Evolutionary conservation across 2,888 invertebrate genomes (phyloP).

Genomic region (Hypercompe scribonia): DNA sequence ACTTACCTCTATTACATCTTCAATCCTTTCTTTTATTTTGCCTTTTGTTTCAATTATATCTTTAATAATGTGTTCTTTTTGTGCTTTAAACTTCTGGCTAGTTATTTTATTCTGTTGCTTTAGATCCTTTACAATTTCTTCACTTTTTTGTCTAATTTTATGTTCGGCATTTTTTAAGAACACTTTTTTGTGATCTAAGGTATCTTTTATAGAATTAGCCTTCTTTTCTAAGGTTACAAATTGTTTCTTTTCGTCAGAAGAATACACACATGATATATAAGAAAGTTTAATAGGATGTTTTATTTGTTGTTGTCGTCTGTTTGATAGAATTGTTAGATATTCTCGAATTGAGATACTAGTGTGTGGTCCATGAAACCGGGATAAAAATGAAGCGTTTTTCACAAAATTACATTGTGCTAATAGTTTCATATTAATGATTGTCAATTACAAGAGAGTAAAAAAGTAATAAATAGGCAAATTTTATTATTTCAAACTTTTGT

Average conservation of each 20-base stretch:
- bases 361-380: conserved; percentile 45
- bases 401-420: conserved; percentile 58
- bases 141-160: conserved; percentile 77
- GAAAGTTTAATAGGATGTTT: conserved; percentile 57
- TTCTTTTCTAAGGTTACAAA: conserved; percentile 79
- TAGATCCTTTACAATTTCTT: conserved; percentile 78
- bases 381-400: conserved; percentile 60
- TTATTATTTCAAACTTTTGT: background rate
- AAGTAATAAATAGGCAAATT: background rate
- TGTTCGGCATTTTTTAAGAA: conserved; percentile 87
- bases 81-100: conserved; percentile 81
- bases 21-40: conserved; percentile 90
- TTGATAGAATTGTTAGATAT: conserved; percentile 50
- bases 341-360: conserved; percentile 54
- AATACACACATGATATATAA: conserved; percentile 66
- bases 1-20: conserved; percentile 90
- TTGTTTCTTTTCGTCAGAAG: conserved; percentile 75
- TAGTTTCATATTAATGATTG: conserved; percentile 63
- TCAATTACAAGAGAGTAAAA: background rate
- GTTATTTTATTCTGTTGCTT: conserved; percentile 79
- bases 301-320: conserved; percentile 50
- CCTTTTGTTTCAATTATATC: conserved; percentile 91
- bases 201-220: conserved; percentile 84
- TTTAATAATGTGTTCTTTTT: conserved; percentile 88
- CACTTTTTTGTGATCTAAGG: conserved; percentile 87